Base-by-base conservation (phyloP, 2,113 vertebrate species). In the Irena cyanogastra region DNA sequence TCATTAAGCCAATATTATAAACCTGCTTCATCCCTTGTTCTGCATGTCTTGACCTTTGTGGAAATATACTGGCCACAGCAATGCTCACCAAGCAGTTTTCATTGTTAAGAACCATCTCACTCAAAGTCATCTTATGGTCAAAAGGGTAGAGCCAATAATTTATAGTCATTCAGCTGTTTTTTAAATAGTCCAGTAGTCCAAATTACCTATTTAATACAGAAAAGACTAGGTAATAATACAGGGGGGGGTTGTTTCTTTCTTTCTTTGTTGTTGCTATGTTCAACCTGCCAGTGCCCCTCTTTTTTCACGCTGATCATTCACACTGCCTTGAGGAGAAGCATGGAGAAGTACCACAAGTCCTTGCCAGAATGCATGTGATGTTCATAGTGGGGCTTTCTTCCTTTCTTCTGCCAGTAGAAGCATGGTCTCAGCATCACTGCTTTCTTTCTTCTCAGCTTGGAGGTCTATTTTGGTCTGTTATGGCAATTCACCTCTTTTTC, bases 221-320 rank as follows among this genome's bases (percentile, higher is more conserved):
- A 57, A 50, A 50, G 10, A 20, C 12, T 11, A 17, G 23, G 7
- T 74, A 49, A 64, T 59, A 64, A 60, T 15, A 30, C 4, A 16
- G 20, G 8, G 4, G 0, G 1, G 4, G 13, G 22, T 27, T 27
- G 3, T 31, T 42, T 41, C 1, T 49, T 74, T 28, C 5, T 54
- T 20, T 2, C 3, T 63, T 57, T 60, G 4, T 23, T 56, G 20
- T 3, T 77, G 19, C 35, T 76, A 31, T 63, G 10, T 53, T 78
- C n/a, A 57, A 52, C 24, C 23, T 64, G 16, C 6, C 16, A 23
- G 4, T 31, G 14, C 12, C 15, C 10, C 22, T 63, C 14, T 52
- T 19, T 49, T 42, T 56, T 56, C 33, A 54, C 23, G 31, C 20
- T 52, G n/a, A 5, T 19, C 13, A n/a, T 47, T 72, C 16, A 15